Evolutionary conservation across 2,113 vertebrate species (phyloP).

Genomic region (Passer montanus): DNA sequence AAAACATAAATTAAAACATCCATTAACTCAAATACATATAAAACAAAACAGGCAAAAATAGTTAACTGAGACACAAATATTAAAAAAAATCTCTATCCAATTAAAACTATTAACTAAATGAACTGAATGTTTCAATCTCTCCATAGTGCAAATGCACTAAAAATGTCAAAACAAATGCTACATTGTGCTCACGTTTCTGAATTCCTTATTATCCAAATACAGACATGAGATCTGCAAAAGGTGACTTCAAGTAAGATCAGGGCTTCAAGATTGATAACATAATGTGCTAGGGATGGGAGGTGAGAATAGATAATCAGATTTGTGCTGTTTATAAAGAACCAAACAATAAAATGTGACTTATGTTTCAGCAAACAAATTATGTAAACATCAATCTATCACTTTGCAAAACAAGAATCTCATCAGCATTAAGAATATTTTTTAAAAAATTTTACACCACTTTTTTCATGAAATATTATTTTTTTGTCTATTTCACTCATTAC

Average conservation of each 20-base stretch:
- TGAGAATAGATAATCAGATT: background rate
- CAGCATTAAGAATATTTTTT: background rate
- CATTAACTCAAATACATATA: background rate
- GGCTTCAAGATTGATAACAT: background rate
- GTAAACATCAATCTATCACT: fast-evolving
- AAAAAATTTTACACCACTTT: background rate
- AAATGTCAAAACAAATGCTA: background rate
- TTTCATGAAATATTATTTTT: background rate
- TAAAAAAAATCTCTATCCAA: background rate
- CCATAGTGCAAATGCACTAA: background rate
- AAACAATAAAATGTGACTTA: background rate
- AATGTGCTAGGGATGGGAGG: fast-evolving
- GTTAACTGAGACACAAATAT: background rate
- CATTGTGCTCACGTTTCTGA: background rate
- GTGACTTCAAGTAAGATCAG: background rate
- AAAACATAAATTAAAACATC: conserved; percentile 24
- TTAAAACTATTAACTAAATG: background rate
- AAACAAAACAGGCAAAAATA: background rate
- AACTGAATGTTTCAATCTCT: background rate
- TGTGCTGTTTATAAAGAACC: background rate
- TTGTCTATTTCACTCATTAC: background rate
- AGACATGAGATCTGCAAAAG: background rate
- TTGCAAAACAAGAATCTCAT: background rate
- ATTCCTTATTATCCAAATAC: background rate
- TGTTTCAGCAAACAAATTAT: background rate